Base-by-base conservation (phyloP, 2,113 vertebrate species). In the Embiotoca jacksoni region DNA sequence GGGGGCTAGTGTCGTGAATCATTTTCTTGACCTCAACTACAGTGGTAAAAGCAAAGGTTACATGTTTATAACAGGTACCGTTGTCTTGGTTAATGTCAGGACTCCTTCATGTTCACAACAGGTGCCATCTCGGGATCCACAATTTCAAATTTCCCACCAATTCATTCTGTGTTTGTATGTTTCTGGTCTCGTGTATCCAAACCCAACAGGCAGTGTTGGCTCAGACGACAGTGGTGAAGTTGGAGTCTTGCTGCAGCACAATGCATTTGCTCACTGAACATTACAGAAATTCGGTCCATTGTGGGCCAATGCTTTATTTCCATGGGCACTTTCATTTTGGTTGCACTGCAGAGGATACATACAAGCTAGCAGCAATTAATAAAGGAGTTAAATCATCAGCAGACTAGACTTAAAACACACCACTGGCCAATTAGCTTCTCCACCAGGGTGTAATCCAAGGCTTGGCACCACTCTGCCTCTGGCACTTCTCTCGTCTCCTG, bases 351-450 rank as follows among this genome's bases (percentile, higher is more conserved):
- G 60, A 62, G 35, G 64, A 78, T 41, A 8, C 39, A 69, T 35
- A 39, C 47, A 77, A 57, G 39, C n/a, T 63, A 67, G 37, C 7
- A 8, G 1, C 50, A 72, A 31, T 83, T 84, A 77, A 78, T 72
- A 30, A 81, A 85, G 54, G 66, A 78, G 60, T 78, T 84, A 80
- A 83, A 83, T 68, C 69, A 72, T 35, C 57, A 65, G 39, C 49
- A 64, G 61, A 62, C 47, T 33, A 66, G 62, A 72, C 60, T 82
- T 79, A 56, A 72, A 74, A 79, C 70, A 36, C 75, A 53, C 72
- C 32, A 55, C 23, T 49, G 82, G 71, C 81, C 75, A 84, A 85
- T 91, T 92, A 82, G 70, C 68, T 60, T 49, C 62, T 76, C 66
- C 59, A 57, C 39, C 66, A 56, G 80, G 64, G 61, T 61, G 58